Base-by-base conservation (phyloP, 1,140 invertebrate genomes). In the Asbolus verrucosus region DNA sequence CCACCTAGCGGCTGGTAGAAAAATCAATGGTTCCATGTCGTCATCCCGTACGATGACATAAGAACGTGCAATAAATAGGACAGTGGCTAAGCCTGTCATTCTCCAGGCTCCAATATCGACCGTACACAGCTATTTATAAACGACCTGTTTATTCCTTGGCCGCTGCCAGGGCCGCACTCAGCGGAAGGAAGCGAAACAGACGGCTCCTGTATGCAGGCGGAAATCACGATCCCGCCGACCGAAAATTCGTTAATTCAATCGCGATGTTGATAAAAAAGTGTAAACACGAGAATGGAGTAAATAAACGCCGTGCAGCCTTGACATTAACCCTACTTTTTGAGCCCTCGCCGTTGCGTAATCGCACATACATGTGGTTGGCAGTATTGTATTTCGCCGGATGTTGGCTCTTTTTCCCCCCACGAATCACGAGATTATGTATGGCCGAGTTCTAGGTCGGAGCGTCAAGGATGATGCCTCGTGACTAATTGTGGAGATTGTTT, bases 61-160 rank as follows among this genome's bases (percentile, higher is more conserved):
- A 54, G 21, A 50, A 50, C 62, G 43, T 19, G 65, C 27, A 67
- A 67, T 67, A 67, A 67, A 67, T 67, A 67, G 65, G 65, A 43
- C 65, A 67, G 65, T 67, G 65, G 65, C 65, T 67, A 54, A 59
- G 65, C 41, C 36, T 43, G 31, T 67, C 46, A 67, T 67, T 67
- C 65, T 54, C 27, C 59, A 67, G 43, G 65, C 65, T 36, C 65
- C 18, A 24, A 67, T 68, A 68, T 68, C 66, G 66, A 68, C 66
- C 66, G 54, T 24, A 19, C 36, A 16, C 30, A 2, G 27, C 66
- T 68, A 68, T 68, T 68, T 68, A 68, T 68, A 68, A 61, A 68
- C 54, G 66, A 68, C 66, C 66, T 62, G 66, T 62, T 68, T 68
- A 68, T 68, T 68, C 66, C 66, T 68, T 68, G 66, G 66, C 50